Evolutionary conservation across 2,113 vertebrate species (phyloP).

Genomic region (Condylura cristata): DNA sequence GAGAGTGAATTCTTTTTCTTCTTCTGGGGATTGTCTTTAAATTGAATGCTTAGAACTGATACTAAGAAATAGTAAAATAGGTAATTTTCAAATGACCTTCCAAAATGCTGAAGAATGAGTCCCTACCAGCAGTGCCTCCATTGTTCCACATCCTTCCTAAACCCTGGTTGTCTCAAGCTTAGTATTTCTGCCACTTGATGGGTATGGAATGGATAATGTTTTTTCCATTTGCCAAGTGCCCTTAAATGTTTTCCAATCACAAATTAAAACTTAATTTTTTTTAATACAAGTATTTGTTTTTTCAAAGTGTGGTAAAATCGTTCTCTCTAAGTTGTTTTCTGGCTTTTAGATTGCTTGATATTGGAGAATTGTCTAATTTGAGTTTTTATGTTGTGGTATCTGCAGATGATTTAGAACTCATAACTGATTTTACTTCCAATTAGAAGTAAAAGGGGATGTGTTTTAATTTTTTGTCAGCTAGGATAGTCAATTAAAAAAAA

Average conservation of each 20-base stretch:
- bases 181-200: conserved; percentile 12
- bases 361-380: conserved; percentile 33
- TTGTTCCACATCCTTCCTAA: neutral
- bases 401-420: conserved; percentile 42
- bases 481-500: conserved; percentile 22
- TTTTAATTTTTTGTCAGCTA: conserved; percentile 50
- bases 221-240: conserved; percentile 22
- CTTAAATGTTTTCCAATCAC: neutral
- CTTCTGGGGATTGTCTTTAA: neutral
- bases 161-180: neutral
- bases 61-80: neutral
- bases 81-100: neutral
- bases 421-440: neutral
- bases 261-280: conserved; percentile 49
- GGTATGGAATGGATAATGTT: neutral
- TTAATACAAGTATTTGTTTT: conserved; percentile 38
- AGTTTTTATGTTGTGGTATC: neutral
- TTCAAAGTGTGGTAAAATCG: neutral
- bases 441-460: too few species aligned
- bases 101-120: neutral
- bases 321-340: neutral
- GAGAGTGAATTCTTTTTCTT: neutral
- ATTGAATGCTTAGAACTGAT: neutral
- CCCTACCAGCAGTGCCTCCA: neutral
- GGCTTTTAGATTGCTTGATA: neutral